A percentile compares a stretch with the other conserved stretches of the same genome.
These are phyloP conservation scores for Thereva nobilitata DNA, from an alignment of 2,888 invertebrate species.

Conservation along the genomic window DNA sequence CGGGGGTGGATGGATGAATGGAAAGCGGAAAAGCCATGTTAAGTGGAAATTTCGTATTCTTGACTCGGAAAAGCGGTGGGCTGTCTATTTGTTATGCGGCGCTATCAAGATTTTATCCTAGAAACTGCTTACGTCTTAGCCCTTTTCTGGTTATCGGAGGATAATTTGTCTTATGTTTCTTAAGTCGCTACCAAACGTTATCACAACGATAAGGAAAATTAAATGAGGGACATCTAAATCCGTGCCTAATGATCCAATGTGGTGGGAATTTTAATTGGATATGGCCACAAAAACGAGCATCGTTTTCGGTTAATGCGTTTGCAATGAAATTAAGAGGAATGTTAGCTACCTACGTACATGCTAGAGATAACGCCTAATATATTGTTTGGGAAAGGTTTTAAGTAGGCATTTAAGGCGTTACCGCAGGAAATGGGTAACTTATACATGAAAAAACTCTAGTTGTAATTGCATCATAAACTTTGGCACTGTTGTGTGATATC, in stretches of 20 bases:
- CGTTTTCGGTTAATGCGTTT: too few species aligned
- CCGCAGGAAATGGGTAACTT: too few species aligned
- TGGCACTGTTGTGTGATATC: too few species aligned
- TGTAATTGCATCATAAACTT: too few species aligned
- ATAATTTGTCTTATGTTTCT: conserved; percentile 33
- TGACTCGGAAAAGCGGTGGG: conserved; percentile 28
- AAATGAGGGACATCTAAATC: conserved; percentile 30
- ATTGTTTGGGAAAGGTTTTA: too few species aligned
- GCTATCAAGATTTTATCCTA: conserved; percentile 32
- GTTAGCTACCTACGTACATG: too few species aligned
- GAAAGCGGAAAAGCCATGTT: conserved; percentile 9
- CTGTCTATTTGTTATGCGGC: conserved; percentile 33
- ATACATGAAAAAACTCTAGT: too few species aligned
- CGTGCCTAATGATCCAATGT: conserved; percentile 24
- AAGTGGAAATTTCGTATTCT: conserved; percentile 33
- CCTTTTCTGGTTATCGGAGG: conserved; percentile 27
- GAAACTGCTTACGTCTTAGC: conserved; percentile 27
- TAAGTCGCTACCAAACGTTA: conserved; percentile 23
- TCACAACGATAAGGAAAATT: conserved; percentile 26
- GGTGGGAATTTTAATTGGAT: conserved; percentile 27
- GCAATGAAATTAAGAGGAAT: too few species aligned
- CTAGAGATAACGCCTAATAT: too few species aligned
- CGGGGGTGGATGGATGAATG: neutral
- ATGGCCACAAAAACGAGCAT: neutral
- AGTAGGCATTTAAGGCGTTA: too few species aligned